Percentiles rank a stretch among this genome's conserved stretches.
phyloP scores from a whole-genome alignment of 2,797 vertebrate genomes.

The Molothrus ater region DNA sequence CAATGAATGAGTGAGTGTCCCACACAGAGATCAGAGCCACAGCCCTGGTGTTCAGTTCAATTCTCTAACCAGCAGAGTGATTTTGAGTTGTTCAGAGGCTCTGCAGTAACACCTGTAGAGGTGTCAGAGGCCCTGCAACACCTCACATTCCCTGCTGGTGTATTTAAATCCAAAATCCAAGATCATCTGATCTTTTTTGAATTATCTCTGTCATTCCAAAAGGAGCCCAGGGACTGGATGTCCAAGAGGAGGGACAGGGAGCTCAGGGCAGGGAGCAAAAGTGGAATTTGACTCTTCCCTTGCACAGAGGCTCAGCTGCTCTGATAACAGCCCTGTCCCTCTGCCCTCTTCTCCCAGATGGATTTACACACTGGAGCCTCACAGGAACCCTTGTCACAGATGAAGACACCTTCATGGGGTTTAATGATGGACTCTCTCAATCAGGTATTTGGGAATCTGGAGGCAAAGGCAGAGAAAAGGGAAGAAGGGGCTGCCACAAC shows the following conservation, averaged over 20 bases:
- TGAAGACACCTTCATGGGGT: conserved; percentile 91
- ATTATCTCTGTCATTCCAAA: background rate
- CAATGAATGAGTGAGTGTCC: accelerated
- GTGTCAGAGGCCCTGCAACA: background rate
- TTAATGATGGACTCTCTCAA: conserved; percentile 88
- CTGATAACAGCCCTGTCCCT: background rate
- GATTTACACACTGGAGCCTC: conserved; percentile 93
- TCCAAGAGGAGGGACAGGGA: background rate
- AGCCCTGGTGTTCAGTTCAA: background rate
- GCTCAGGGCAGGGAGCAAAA: background rate
- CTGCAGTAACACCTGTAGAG: background rate
- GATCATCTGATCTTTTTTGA: background rate
- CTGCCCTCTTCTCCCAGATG: conserved; percentile 76
- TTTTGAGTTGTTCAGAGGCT: background rate
- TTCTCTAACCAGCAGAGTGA: accelerated
- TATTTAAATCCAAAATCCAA: background rate
- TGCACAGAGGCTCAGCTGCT: background rate
- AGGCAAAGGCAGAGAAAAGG: background rate
- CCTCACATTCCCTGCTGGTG: background rate
- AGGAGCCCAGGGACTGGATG: background rate
- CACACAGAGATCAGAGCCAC: background rate
- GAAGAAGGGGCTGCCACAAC: background rate
- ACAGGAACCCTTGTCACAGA: conserved; percentile 84
- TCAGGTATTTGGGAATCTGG: conserved; percentile 79
- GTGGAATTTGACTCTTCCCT: background rate